phyloP scores from a whole-genome alignment of 2,888 invertebrate genomes.

The Troides oblongomaculatus region DNA sequence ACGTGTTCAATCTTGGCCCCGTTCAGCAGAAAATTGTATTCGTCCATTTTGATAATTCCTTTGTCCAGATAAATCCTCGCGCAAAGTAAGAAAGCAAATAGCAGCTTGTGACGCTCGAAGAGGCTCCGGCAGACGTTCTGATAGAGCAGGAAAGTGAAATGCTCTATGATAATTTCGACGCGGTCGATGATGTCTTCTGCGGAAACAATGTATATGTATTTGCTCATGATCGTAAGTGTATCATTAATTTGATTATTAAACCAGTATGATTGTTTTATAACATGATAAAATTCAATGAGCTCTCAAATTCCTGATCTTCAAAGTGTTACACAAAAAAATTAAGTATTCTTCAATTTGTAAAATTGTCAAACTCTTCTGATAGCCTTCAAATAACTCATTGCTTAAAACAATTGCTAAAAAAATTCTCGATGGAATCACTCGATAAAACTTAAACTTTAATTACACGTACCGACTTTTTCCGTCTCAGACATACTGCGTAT shows the following conservation, averaged over 20 bases:
- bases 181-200: conserved; percentile 85
- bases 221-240: no score
- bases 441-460: no score
- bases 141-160: conserved; percentile 91
- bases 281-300: no score
- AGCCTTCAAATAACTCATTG: no score
- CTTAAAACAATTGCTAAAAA: no score
- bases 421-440: no score
- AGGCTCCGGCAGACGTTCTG: conserved; percentile 93
- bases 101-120: conserved; percentile 92
- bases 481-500: conserved; percentile 85
- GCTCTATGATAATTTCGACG: conserved; percentile 88
- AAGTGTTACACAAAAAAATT: no score
- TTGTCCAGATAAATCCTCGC: conserved; percentile 83
- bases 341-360: no score
- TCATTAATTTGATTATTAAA: no score
- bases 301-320: no score
- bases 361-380: no score
- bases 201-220: conserved; percentile 16
- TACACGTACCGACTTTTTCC: conserved; percentile 79
- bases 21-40: conserved; percentile 89
- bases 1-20: conserved; percentile 83
- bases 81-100: conserved; percentile 89
- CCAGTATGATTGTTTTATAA: no score
- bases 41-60: conserved; percentile 79